phyloP scores from a whole-genome alignment of 2,113 vertebrate species.

The Laticauda laticaudata region DNA sequence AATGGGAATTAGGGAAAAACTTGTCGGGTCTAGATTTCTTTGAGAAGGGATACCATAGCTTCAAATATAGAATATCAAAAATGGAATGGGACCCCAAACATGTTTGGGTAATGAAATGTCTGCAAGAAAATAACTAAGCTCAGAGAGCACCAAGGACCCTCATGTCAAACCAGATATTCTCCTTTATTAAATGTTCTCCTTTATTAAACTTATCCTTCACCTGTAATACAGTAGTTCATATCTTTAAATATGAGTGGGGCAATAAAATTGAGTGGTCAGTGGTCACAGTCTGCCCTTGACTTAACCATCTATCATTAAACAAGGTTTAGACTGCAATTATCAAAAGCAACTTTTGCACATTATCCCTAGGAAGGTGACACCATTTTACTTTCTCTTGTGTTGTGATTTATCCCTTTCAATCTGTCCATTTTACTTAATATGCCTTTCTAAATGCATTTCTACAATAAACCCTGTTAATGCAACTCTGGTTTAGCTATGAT shows the following conservation, averaged over 20 bases:
- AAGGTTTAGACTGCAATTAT: neutral
- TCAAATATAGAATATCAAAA: neutral
- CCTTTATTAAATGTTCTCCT: too few relatives aligned
- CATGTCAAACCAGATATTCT: too few relatives aligned
- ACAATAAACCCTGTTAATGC: neutral
- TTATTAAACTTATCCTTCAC: neutral
- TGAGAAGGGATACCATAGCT: neutral
- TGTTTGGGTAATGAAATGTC: too few relatives aligned
- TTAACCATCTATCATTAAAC: neutral
- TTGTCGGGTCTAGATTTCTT: neutral
- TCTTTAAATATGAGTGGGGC: neutral
- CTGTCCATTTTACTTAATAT: neutral
- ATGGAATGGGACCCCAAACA: neutral
- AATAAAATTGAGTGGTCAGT: neutral
- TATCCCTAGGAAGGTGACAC: neutral
- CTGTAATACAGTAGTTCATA: too few relatives aligned
- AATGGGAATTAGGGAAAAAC: neutral
- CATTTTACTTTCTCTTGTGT: neutral
- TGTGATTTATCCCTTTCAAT: neutral
- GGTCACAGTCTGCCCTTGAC: neutral
- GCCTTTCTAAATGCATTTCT: neutral
- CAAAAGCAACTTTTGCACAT: neutral
- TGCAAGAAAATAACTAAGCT: too few relatives aligned
- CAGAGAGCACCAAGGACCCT: too few relatives aligned
- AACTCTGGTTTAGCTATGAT: neutral